Percentiles rank a stretch among this genome's conserved stretches.
Evolutionary conservation across 2,888 invertebrate genomes (phyloP).

Genomic region (Sarcophaga caerulescens): DNA sequence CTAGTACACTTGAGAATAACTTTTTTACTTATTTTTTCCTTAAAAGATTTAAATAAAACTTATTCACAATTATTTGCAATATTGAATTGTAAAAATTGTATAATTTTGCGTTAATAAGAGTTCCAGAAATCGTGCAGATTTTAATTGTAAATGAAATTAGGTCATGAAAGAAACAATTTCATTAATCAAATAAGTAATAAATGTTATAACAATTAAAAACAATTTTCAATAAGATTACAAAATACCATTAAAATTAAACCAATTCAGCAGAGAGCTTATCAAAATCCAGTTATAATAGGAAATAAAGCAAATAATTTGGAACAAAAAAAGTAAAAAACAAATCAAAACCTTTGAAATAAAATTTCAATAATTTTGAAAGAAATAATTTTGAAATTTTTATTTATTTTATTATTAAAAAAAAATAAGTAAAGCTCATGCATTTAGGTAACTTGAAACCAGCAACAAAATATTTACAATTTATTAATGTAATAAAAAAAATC

Average conservation of each 20-base stretch:
- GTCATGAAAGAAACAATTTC: neutral
- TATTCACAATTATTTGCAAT: no score
- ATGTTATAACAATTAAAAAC: neutral
- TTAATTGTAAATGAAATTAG: neutral
- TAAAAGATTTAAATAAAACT: no score
- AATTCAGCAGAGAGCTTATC: neutral
- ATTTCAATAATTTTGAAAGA: neutral
- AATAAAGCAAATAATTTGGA: neutral
- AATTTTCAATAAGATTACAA: neutral
- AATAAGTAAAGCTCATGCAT: no score
- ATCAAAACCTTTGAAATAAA: neutral
- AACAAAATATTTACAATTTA: slow-evolving; percentile 29
- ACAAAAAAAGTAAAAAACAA: neutral
- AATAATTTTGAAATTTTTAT: neutral
- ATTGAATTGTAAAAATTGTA: no score
- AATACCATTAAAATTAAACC: neutral
- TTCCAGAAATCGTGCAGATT: no score
- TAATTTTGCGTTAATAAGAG: no score
- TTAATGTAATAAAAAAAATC: slow-evolving; percentile 7
- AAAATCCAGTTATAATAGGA: neutral
- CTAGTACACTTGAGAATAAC: no score
- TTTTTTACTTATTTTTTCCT: no score
- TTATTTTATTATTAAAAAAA: no score
- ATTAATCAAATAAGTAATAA: slow-evolving; percentile 4
- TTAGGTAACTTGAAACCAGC: neutral